Evolutionary conservation across 2,113 vertebrate genomes (phyloP).

Genomic region (Copsychus sechellarum): DNA sequence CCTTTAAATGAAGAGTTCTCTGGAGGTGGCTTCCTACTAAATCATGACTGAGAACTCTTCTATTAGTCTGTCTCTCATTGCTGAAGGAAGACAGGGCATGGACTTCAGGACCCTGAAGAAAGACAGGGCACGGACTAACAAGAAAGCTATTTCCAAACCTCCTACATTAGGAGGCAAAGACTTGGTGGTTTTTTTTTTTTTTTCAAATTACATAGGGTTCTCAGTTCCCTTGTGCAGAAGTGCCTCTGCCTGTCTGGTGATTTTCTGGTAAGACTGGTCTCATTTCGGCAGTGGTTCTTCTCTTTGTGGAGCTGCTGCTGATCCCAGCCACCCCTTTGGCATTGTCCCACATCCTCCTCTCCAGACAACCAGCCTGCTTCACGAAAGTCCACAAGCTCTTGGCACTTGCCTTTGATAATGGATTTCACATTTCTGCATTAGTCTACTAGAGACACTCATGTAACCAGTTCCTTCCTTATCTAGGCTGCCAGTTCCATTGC

Average conservation of each 20-base stretch:
- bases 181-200: accelerated
- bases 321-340: too few relatives aligned
- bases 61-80: neutral
- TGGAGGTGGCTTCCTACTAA: neutral
- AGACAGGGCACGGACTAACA: neutral
- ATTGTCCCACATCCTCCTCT: neutral
- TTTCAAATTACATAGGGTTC: neutral
- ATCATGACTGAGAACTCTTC: neutral
- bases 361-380: neutral
- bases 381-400: neutral
- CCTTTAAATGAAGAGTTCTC: neutral
- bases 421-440: neutral
- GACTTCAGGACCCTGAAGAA: neutral
- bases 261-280: neutral
- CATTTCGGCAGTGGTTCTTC: neutral
- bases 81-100: neutral
- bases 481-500: neutral
- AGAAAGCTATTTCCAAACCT: neutral
- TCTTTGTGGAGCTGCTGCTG: neutral
- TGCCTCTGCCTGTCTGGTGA: neutral
- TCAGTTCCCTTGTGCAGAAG: neutral
- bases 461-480: neutral
- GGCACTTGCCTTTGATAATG: neutral
- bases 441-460: neutral
- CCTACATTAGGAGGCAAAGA: neutral